Evolutionary conservation across 2,888 invertebrate species (phyloP).

Genomic region (Galerucella nymphaeae): DNA sequence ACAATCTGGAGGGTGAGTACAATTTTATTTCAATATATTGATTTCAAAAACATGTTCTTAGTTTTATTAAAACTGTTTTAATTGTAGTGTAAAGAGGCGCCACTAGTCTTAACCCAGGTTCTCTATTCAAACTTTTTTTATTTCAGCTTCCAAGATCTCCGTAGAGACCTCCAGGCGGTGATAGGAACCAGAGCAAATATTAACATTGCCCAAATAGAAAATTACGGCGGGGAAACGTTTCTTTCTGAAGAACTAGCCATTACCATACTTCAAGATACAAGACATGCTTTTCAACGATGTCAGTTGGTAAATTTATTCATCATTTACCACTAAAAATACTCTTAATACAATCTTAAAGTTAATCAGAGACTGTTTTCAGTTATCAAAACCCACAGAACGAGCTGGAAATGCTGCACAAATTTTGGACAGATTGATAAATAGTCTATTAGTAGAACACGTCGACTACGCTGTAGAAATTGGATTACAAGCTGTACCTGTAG

Average conservation of each 20-base stretch:
- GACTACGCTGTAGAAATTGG: constrained; percentile 97
- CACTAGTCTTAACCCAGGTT: too few species aligned
- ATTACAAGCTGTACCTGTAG: constrained; percentile 87
- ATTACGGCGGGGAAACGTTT: constrained; percentile 97
- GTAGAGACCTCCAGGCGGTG: constrained; percentile 92
- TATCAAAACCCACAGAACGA: constrained; percentile 83
- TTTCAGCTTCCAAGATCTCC: constrained; percentile 86
- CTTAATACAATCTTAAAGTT: too few species aligned
- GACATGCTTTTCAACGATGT: constrained; percentile 89
- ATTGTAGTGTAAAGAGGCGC: too few species aligned
- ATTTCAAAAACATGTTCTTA: not conserved
- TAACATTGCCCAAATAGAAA: constrained; percentile 93
- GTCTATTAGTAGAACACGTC: constrained; percentile 90
- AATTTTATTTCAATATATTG: not conserved
- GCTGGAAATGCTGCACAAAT: constrained; percentile 82
- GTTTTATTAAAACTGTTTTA: too few species aligned
- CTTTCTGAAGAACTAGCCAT: constrained; percentile 95
- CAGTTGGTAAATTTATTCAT: constrained; percentile 71
- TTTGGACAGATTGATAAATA: constrained; percentile 85
- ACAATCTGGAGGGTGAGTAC: constrained; percentile 81
- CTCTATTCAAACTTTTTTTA: constrained; percentile 22
- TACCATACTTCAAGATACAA: constrained; percentile 88
- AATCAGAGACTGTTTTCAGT: constrained; percentile 60
- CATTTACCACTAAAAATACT: too few species aligned
- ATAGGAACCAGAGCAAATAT: constrained; percentile 92